phyloP scores from a whole-genome alignment of 1,140 invertebrate genomes.

The Papilio dardanus region DNA sequence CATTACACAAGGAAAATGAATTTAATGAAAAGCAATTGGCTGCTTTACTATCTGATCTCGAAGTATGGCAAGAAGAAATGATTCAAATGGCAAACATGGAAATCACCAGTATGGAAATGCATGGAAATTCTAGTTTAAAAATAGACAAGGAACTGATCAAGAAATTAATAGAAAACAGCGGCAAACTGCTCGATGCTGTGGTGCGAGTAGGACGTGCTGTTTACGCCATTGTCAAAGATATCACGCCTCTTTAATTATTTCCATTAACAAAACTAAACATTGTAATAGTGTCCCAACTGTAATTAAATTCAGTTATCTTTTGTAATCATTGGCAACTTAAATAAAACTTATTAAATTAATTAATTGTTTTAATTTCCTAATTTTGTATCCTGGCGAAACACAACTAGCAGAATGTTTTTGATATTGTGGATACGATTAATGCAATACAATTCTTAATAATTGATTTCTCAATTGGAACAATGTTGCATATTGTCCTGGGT shows the following conservation, averaged over 20 bases:
- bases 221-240: neutral
- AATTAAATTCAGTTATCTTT: neutral
- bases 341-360: constrained; percentile 4
- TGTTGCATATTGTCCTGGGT: neutral
- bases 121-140: constrained; percentile 35
- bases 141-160: constrained; percentile 30
- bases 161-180: constrained; percentile 35
- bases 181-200: neutral
- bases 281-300: neutral
- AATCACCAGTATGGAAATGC: constrained; percentile 34
- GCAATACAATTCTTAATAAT: neutral
- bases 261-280: neutral
- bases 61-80: constrained; percentile 46
- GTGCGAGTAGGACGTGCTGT: neutral
- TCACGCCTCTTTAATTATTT: neutral
- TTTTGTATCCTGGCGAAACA: neutral
- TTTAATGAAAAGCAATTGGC: constrained; percentile 42
- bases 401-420: neutral
- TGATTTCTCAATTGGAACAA: neutral
- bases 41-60: constrained; percentile 40
- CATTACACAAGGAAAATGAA: constrained; percentile 45
- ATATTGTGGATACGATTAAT: neutral
- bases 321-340: neutral
- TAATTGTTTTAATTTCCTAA: neutral
- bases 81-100: constrained; percentile 41